Base-by-base conservation (phyloP, 2,888 invertebrate species). In the Drosophila kuntzei region DNA sequence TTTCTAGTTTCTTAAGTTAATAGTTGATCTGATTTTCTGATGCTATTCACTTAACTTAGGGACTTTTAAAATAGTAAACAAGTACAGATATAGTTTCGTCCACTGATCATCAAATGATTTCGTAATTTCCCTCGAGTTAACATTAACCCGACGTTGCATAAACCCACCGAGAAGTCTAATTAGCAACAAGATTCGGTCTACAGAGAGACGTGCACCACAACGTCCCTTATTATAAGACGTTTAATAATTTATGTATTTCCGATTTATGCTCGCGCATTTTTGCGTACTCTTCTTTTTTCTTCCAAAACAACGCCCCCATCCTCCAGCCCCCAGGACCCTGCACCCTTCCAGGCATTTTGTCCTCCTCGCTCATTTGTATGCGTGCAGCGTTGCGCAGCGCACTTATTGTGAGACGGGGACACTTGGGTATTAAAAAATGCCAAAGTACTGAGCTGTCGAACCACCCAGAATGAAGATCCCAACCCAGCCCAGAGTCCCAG, bases 231-330 rank as follows among this genome's bases (percentile, higher is more conserved):
- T 83, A 81, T 71, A 66, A 67, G 74, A 84, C 61, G 63, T 75
- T 85, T 87, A 80, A 87, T 84, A 85, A 87, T 85, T 87, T 85
- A 85, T 85, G 78, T 81, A 82, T 81, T 85, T 85, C 85, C 87
- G 87, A 85, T 84, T 85, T 87, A 76, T 82, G 78, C 75, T 69
- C 73, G 70, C 74, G 68, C 71, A 73, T 79, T 80, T 79, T 65
- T 68, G 67, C 73, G 50, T 63, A 46, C 9, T 11, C 57, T 53
- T 57, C 36, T 11, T 32, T 29, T 53, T 14, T 25, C 62, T 55
- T 54, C 54, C 53, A 53, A 34, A 50, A 25, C 41, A 53, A 39
- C 64, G 36, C 29, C 44, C n/a, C n/a, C 64, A 22, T 9, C 39
- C 61, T 37, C 25, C 7, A n/a, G 16, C 2, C n/a, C 20, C 50